phyloP scores from a whole-genome alignment of 1,140 invertebrate genomes.

The Aphelenchoides avenae region DNA sequence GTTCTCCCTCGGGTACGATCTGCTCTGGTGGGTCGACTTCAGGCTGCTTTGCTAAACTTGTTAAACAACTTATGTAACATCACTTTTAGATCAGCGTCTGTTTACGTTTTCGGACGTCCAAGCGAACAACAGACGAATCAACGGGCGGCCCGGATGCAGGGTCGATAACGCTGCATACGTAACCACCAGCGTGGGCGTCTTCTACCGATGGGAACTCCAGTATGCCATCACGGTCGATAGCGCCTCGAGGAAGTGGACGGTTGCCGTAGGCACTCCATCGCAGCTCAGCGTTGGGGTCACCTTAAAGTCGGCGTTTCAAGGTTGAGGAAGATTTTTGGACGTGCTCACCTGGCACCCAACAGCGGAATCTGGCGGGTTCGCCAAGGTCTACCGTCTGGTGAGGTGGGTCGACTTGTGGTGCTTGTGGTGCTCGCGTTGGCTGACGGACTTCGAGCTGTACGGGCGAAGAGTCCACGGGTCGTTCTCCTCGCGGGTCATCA shows the following conservation, averaged over 20 bases:
- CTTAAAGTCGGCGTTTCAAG: no score
- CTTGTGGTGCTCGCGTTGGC: background rate
- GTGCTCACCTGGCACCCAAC: no score
- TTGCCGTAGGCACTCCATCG: conserved; percentile 25
- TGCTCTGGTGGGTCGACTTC: conserved; percentile 51
- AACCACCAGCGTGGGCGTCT: conserved; percentile 37
- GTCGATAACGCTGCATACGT: conserved; percentile 45
- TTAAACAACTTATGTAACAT: no score
- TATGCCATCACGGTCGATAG: conserved; percentile 37
- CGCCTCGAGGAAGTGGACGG: conserved; percentile 36
- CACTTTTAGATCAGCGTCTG: no score
- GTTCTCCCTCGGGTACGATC: conserved; percentile 43
- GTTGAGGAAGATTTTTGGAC: no score
- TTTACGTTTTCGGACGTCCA: conserved; percentile 42
- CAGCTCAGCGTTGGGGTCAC: conserved; percentile 36
- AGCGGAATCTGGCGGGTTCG: no score
- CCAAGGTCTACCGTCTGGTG: no score
- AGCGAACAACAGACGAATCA: conserved; percentile 41
- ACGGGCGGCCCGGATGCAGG: conserved; percentile 43
- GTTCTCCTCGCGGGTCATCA: conserved; percentile 19
- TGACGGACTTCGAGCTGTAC: conserved; percentile 19
- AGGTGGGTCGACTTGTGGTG: no score
- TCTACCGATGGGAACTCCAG: conserved; percentile 43
- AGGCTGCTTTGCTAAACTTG: conserved; percentile 47
- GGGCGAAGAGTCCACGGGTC: conserved; percentile 20